Evolutionary conservation across 2,888 invertebrate species (phyloP).

Genomic region (Ophioninae sp.): DNA sequence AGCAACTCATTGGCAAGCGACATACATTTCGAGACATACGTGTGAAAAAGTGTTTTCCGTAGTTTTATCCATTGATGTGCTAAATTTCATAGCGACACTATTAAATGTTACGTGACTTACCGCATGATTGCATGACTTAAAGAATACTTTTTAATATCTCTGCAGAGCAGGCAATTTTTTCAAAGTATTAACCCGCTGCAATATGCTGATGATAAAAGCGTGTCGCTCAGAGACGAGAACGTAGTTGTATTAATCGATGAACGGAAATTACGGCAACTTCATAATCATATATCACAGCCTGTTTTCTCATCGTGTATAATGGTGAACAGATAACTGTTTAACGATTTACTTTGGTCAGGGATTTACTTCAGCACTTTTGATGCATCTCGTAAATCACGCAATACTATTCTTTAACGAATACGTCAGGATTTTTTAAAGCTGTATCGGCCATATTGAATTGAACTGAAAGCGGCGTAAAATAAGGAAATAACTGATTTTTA

Average conservation of each 20-base stretch:
- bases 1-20: constrained; percentile 26
- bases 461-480: background rate
- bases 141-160: background rate
- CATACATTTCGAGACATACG: background rate
- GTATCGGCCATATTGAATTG: no score
- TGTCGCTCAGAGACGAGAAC: background rate
- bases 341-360: no score
- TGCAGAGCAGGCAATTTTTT: no score
- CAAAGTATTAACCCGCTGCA: background rate
- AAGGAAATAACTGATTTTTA: background rate
- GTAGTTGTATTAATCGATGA: background rate
- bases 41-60: background rate
- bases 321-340: no score
- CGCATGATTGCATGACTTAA: background rate
- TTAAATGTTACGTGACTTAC: background rate
- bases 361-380: no score
- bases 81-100: background rate
- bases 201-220: background rate
- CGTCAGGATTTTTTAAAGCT: no score
- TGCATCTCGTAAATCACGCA: no score
- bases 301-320: background rate
- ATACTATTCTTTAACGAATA: background rate
- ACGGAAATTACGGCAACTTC: no score
- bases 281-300: no score
- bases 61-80: background rate